phyloP scores from a whole-genome alignment of 2,797 vertebrate genomes.

The Pipistrellus pipistrellus region DNA sequence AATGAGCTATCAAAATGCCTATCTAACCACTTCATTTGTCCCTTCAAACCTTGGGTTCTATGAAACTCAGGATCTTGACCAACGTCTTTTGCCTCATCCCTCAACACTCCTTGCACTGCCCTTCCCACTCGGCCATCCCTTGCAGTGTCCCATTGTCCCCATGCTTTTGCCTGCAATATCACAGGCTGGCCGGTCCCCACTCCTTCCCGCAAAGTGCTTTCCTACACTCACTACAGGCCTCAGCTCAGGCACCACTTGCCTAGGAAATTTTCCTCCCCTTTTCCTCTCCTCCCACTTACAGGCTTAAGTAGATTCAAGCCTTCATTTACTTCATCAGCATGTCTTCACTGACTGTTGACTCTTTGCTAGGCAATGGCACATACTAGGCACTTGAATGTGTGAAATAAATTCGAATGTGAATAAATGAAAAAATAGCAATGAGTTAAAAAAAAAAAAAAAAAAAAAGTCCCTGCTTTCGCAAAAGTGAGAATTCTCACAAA shows the following conservation, averaged over 20 bases:
- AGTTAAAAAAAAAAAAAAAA: conserved; percentile 7
- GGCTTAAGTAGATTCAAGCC: neutral
- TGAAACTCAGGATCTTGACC: neutral
- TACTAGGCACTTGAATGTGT: neutral
- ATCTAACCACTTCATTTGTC: neutral
- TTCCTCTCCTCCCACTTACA: neutral
- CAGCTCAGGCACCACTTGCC: neutral
- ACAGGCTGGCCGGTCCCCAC: rapidly evolving
- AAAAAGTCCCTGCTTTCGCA: neutral
- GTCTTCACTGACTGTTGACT: neutral
- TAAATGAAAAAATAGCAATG: neutral
- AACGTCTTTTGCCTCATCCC: neutral
- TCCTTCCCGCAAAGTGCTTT: neutral
- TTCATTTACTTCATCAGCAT: conserved; percentile 2
- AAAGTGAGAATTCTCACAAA: conserved; percentile 13
- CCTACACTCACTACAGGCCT: neutral
- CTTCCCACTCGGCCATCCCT: neutral
- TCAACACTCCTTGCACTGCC: no score
- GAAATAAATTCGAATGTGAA: neutral
- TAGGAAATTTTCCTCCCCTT: neutral
- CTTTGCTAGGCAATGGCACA: neutral
- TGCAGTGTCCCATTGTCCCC: neutral
- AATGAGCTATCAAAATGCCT: neutral
- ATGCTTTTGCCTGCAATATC: neutral
- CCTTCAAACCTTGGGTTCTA: neutral